These are phyloP conservation scores for Thecocarcelia acutangulata DNA, from an alignment of 2,888 invertebrate genomes.

Conservation along the genomic window DNA sequence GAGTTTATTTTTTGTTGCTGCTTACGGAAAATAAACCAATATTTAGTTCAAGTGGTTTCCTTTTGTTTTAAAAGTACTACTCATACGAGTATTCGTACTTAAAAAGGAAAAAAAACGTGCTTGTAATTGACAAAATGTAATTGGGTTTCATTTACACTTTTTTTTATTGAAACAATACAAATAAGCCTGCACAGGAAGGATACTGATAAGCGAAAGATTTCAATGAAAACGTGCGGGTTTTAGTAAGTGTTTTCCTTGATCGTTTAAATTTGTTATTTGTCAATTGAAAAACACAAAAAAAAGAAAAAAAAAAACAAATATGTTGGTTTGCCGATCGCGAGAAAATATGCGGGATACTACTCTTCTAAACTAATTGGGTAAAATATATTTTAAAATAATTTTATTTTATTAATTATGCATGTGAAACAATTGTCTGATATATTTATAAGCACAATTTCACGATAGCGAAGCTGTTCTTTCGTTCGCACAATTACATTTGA, in stretches of 20 bases:
- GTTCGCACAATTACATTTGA: too few species aligned
- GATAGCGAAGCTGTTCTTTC: too few species aligned
- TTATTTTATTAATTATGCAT: too few species aligned
- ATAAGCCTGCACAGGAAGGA: constrained; percentile 5
- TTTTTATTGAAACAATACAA: background rate
- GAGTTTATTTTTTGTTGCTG: constrained; percentile 16
- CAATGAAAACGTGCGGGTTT: constrained; percentile 53
- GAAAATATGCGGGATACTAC: constrained; percentile 48
- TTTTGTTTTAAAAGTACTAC: constrained; percentile 56
- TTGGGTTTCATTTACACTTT: constrained; percentile 42
- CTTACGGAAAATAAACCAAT: constrained; percentile 9
- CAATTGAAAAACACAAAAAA: constrained; percentile 34
- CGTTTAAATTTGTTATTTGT: constrained; percentile 47
- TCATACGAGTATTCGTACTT: constrained; percentile 27
- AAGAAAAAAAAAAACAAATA: too few species aligned
- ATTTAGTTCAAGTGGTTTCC: constrained; percentile 65
- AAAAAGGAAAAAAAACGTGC: constrained; percentile 31
- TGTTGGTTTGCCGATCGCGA: constrained; percentile 9
- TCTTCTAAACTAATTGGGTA: constrained; percentile 12
- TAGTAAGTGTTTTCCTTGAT: constrained; percentile 33
- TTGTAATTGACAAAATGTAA: constrained; percentile 48
- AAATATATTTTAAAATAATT: too few species aligned
- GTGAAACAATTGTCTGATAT: too few species aligned
- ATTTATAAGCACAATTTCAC: too few species aligned
- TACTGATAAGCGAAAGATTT: constrained; percentile 21